Conservation (phyloP, 2,888 invertebrate genomes). For the Carcina quercana region DNA sequence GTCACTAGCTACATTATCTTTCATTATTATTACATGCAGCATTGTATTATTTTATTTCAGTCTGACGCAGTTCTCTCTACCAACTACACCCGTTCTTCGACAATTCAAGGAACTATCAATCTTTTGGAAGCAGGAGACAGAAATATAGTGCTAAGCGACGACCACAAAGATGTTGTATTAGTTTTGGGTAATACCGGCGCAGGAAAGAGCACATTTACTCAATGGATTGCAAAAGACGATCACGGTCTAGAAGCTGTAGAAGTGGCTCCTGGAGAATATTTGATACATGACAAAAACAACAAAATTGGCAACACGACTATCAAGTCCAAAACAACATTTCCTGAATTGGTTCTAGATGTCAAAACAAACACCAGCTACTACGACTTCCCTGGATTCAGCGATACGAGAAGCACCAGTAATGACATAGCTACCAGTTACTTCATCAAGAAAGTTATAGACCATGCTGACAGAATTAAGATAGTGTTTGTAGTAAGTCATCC, state of each 20-base stretch:
- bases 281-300: neutral
- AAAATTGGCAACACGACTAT: neutral
- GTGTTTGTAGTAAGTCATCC: neutral
- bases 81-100: neutral
- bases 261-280: neutral
- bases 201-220: neutral
- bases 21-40: too few species aligned
- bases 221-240: neutral
- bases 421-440: slow-evolving; percentile 3
- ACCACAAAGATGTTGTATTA: neutral
- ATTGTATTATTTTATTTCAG: too few species aligned
- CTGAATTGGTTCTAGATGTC: neutral
- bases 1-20: too few species aligned
- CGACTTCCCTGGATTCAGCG: slow-evolving; percentile 3
- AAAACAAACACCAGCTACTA: neutral
- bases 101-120: neutral
- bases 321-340: neutral
- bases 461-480: neutral
- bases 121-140: neutral
- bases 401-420: neutral
- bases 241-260: neutral
- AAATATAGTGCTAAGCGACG: neutral
- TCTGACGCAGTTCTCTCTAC: too few species aligned
- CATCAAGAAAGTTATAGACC: neutral
- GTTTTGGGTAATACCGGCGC: neutral